A percentile compares a stretch with the other conserved stretches of the same genome.
These are phyloP conservation scores for Orbicella faveolata DNA, from an alignment of 64 coral and sea anemone species.

Conservation along the genomic window DNA sequence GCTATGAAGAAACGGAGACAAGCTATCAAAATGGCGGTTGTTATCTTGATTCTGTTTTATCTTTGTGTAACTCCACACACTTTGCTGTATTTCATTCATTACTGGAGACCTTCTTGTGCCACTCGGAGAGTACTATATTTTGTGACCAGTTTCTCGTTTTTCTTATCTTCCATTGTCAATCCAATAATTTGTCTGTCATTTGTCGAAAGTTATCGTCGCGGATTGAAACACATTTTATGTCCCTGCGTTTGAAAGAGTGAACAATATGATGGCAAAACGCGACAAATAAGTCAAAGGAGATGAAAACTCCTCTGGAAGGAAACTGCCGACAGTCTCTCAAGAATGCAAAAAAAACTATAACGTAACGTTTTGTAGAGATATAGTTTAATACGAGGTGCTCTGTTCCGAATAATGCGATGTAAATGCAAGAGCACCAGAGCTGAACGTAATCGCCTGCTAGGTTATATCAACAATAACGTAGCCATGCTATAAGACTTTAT, in stretches of 20 bases:
- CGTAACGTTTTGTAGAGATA: not conserved
- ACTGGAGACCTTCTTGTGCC: not conserved
- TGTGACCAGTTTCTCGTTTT: not conserved
- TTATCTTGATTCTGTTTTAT: not conserved
- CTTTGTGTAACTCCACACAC: not conserved
- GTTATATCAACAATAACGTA: too few relatives aligned
- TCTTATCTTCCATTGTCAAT: not conserved
- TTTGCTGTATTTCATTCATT: not conserved
- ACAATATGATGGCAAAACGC: not conserved
- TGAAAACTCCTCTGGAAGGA: too few relatives aligned
- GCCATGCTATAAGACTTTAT: too few relatives aligned
- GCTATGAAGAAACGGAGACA: too few relatives aligned
- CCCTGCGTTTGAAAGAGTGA: not conserved
- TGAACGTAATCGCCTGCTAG: too few relatives aligned
- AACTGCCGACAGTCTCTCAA: too few relatives aligned
- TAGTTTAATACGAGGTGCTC: too few relatives aligned
- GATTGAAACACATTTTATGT: not conserved
- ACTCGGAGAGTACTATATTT: not conserved
- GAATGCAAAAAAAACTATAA: not conserved
- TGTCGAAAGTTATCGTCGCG: conserved; percentile 6
- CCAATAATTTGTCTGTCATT: not conserved
- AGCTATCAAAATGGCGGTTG: not conserved
- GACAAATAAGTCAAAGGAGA: too few relatives aligned
- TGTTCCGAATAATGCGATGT: too few relatives aligned
- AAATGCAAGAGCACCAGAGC: too few relatives aligned